Evolutionary conservation across 2,113 vertebrate species (phyloP), one percentile per base, ranked within the genome.

Genomic region (Lophura nycthemera): DNA sequence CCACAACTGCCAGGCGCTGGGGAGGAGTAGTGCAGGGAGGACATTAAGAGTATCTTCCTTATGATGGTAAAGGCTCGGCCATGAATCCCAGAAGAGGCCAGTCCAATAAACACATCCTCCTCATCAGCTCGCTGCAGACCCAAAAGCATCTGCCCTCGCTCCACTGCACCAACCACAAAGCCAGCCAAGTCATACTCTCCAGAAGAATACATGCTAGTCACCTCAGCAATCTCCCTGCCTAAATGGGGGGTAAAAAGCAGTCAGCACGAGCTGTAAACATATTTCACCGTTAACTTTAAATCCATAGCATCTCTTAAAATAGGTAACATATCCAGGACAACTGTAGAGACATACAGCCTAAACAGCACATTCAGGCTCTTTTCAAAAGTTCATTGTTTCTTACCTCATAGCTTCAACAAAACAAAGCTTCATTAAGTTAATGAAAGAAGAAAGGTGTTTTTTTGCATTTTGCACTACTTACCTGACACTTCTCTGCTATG

Each of bases 141-240:
- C 54, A 97, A 98, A 81, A 98, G 96, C 57, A 97, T 38, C 27
- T 95, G 90, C 3, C 95, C 97, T 4, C 98, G 96, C 93, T 99
- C 98, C 90, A 97, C 97, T 0, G 98, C 98, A 1, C 99, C 98
- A 8, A 99, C 98, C 3, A 92, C 98, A 97, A 99, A 99, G 36
- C 99, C 99, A 0, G 98, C 98, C 80, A 99, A 96, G 76, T 97
- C 97, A 32, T 98, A 98, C 89, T 95, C 98, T 9, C 98, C 98
- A 0, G 95, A 27, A 19, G 95, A 83, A 57, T 78, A 93, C 24
- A 98, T 87, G 5, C 98, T 97, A 0, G 97, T 97, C 97, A 96
- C 97, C 61, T 98, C 98, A 5, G 98, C 97, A 1, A 98, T 98
- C 84, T 98, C 98, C 3, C 96, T 98, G 4, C 98, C 99, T 99